These are phyloP conservation scores for Stichodactyla helianthus DNA, from an alignment of 64 coral and sea anemone genomes.

Conservation along the genomic window DNA sequence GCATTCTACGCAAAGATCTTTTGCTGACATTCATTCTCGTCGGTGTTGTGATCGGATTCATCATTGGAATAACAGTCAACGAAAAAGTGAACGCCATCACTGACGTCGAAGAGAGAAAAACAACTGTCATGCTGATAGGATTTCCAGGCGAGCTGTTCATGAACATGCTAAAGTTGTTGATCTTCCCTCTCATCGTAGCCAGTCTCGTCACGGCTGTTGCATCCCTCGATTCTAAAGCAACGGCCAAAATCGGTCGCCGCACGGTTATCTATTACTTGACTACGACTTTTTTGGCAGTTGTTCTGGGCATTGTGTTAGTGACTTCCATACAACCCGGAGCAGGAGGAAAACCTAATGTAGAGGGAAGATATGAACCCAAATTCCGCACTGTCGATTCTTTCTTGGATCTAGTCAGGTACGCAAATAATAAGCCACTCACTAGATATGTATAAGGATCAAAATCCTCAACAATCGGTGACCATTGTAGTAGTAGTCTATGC, in stretches of 20 bases:
- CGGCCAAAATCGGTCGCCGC: conserved; percentile 66
- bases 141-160: conserved; percentile 81
- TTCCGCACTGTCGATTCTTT: conserved; percentile 54
- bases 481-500: no score
- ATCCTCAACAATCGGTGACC: no score
- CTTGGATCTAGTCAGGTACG: conserved; percentile 54
- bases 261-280: conserved; percentile 64
- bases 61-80: conserved; percentile 47
- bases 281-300: conserved; percentile 69
- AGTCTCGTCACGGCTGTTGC: conserved; percentile 64
- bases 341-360: conserved; percentile 18
- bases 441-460: no score
- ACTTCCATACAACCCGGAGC: conserved; percentile 51
- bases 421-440: no score
- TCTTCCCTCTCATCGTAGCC: conserved; percentile 69
- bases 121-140: conserved; percentile 67
- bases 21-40: conserved; percentile 56
- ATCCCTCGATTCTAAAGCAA: conserved; percentile 60
- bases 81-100: conserved; percentile 44
- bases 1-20: conserved; percentile 30
- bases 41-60: conserved; percentile 61
- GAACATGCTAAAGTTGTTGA: conserved; percentile 81
- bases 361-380: background rate
- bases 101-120: conserved; percentile 51
- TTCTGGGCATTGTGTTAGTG: conserved; percentile 60